A percentile compares a stretch with the other conserved stretches of the same genome.
Conservation (phyloP, 2,113 vertebrate genomes). For the Myiozetetes cayanensis region DNA sequence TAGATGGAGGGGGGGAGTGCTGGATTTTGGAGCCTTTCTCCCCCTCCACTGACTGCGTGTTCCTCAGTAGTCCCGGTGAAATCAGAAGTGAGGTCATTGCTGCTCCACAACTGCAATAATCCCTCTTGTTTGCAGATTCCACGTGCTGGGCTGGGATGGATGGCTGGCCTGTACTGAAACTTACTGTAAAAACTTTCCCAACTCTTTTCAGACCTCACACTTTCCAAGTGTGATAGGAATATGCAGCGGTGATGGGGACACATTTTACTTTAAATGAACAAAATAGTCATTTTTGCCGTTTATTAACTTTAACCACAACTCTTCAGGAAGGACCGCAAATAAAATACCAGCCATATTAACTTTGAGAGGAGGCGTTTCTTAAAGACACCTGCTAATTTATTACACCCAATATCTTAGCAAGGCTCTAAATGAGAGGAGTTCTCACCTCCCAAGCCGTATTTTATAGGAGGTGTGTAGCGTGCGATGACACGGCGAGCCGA, state of each 20-base stretch:
- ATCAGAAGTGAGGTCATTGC: not conserved
- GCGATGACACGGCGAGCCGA: rapidly evolving
- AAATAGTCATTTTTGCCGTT: not conserved
- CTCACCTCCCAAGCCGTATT: not conserved
- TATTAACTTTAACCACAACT: not conserved
- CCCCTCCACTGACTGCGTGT: rapidly evolving
- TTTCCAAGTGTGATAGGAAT: not conserved
- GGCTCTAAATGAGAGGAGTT: not conserved
- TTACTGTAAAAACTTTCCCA: not conserved
- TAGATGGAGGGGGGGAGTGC: rapidly evolving
- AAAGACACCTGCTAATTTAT: conserved; percentile 2
- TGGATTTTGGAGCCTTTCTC: not conserved
- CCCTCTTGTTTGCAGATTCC: not conserved
- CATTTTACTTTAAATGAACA: not conserved
- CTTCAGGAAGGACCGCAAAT: not conserved
- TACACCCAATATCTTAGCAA: not conserved
- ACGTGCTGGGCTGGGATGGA: rapidly evolving
- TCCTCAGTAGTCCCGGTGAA: rapidly evolving
- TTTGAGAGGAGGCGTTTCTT: not conserved
- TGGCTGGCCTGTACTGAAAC: not conserved
- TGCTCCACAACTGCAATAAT: not conserved
- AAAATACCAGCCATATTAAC: not conserved
- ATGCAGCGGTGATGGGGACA: rapidly evolving
- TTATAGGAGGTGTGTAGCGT: not conserved
- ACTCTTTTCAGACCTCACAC: not conserved